A percentile compares a stretch with the other conserved stretches of the same genome.
These are phyloP conservation scores for Girardinus metallicus DNA, from an alignment of 2,797 vertebrate species.

Conservation along the genomic window DNA sequence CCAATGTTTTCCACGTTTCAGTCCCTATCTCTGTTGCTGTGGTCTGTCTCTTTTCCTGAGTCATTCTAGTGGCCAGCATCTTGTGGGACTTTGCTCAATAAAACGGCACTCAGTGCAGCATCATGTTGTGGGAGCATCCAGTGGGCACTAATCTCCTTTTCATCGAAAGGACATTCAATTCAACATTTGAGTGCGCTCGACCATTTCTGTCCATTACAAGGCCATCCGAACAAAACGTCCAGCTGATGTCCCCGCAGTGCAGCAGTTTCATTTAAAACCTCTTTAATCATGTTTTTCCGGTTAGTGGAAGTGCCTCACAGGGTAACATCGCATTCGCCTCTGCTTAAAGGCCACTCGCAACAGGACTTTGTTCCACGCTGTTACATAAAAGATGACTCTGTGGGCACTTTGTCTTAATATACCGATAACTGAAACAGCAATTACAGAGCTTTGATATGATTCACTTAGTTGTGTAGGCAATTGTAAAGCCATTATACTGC, in stretches of 20 bases:
- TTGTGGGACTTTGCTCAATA: not conserved
- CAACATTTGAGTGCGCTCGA: not conserved
- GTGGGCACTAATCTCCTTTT: not conserved
- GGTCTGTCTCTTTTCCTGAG: not conserved
- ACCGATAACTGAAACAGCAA: not conserved
- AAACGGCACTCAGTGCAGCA: not conserved
- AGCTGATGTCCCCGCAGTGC: not conserved
- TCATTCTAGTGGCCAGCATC: not conserved
- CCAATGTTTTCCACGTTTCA: not conserved
- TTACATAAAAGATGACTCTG: not conserved
- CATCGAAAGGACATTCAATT: not conserved
- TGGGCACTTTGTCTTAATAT: conserved; percentile 1
- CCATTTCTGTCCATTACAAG: not conserved
- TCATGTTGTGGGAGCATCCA: not conserved
- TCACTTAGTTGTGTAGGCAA: not conserved
- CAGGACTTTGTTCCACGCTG: not conserved
- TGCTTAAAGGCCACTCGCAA: not conserved
- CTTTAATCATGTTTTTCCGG: not conserved
- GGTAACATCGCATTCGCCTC: not conserved
- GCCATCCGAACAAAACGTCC: not conserved
- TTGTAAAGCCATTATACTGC: not conserved
- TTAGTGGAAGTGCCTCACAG: not conserved
- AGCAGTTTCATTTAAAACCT: not conserved
- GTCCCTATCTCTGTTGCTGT: not conserved
- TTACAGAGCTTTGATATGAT: not conserved